Conservation (phyloP, 2,113 vertebrate species). For the Formicarius rufipectus region DNA sequence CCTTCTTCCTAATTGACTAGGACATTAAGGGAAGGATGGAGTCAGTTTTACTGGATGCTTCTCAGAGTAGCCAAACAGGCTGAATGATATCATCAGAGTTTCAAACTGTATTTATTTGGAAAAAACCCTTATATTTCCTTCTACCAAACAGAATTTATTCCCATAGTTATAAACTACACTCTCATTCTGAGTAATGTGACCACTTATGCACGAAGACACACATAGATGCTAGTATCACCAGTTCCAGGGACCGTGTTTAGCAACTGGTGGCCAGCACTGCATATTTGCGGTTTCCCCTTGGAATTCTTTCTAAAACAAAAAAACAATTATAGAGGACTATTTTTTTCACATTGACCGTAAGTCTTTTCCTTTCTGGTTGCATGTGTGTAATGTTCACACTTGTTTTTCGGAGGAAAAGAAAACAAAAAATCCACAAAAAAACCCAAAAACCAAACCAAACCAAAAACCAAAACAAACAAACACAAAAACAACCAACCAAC, state of each 20-base stretch:
- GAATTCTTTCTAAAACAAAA: background rate
- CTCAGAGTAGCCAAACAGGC: background rate
- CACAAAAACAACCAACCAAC: too few species aligned
- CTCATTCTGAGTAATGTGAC: background rate
- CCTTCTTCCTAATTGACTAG: background rate
- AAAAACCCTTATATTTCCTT: background rate
- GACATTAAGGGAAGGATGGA: background rate
- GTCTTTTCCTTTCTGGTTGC: background rate
- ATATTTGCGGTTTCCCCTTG: background rate
- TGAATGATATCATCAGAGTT: background rate
- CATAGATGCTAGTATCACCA: background rate
- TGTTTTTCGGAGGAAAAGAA: background rate
- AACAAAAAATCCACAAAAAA: fast-evolving
- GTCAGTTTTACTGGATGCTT: background rate
- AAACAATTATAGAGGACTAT: background rate
- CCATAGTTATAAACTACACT: background rate
- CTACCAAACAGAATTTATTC: background rate
- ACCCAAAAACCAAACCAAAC: too few species aligned
- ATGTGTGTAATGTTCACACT: fast-evolving
- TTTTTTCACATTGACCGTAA: background rate
- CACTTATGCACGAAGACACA: background rate
- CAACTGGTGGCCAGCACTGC: background rate
- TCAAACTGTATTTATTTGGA: background rate
- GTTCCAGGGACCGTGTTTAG: background rate
- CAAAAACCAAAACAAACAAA: too few species aligned